Evolutionary conservation across 2,888 invertebrate genomes (phyloP), one percentile per base, ranked within the genome.

Genomic region (Agrotis clavis): DNA sequence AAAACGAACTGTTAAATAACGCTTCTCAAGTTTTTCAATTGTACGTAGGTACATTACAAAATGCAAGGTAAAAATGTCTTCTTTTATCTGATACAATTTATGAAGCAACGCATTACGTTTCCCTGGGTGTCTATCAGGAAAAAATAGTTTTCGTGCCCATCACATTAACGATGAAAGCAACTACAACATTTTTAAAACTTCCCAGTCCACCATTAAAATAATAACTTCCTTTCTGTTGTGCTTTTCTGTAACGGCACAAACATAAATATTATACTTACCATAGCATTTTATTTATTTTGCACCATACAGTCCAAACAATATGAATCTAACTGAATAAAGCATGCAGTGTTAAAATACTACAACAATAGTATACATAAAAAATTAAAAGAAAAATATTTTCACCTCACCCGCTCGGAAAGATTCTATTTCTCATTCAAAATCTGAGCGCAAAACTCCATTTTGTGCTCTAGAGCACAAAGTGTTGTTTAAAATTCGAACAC

Each of bases 171-270:
- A 91, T 90, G 91, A 91, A 89, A 92, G 90, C 91, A 90, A 91
- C 92, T 90, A 88, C 88, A 91, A 89, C 91, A 90, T 91, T 94
- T 92, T 91, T 90, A 92, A 93, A 92, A 92, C 92, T 90, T 92
- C 89, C 89, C 89, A 77, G 90, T 87, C 87, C 88, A 91, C 94
- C 95, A 95, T 95, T 95, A 95, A 93, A 94, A 94, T 95, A 95
- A 95, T 95, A 92, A 93, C 94, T 92, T 92, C 90, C 90, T 87
- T 87, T 88, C 88, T 88, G 91, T 90, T 91, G 90, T 88, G 89
- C 92, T 90, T 92, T 92, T 92, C 77, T 88, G 90, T 90, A 88
- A 90, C 88, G 86, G 83, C 79, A 79, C 80, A 76, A 81, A 87
- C 76, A 83, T 77, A 86, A 90, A 89, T 88, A 86, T 82, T 67